Base-by-base conservation (phyloP, 2,797 vertebrate species). In the Coranthus polyacanthus region DNA sequence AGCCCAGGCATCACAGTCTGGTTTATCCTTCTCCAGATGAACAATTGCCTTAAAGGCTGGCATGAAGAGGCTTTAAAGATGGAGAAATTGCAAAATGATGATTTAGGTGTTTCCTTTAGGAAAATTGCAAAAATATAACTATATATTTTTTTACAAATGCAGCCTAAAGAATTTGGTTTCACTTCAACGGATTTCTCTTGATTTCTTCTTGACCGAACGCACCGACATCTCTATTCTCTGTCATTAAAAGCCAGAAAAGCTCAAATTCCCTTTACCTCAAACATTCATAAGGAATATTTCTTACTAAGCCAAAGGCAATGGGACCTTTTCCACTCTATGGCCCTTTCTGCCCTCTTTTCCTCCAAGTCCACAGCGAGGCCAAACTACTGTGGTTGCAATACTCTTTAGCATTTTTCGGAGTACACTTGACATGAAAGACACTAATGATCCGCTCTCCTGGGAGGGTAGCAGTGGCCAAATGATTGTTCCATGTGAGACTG, bases 1-100 rank as follows among this genome's bases (percentile, higher is more conserved):
- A 89, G 83, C 42, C 45, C 74, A 68, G 88, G 87, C 88, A 91
- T 82, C 43, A n/a, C 78, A 26, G 66, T 26, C 86, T 85, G 85
- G 6, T 89, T 92, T 69, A 89, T 91, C 87, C 75, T 73, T 58
- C 84, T 87, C 88, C 90, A 92, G 85, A 88, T 84, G 83, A 92
- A 86, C 77, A 79, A 80, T 81, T 57, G 76, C 84, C 39, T 68
- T 71, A 65, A 56, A 78, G 51, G 75, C 68, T 83, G 69, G 60
- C 47, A 59, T 51, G 59, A 75, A 74, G 38, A 69, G 49, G 42
- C 37, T 74, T 83, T 77, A 61, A 75, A 79, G 59, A 77, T 21
- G 41, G 54, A 72, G 34, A 63, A 75, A 72, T 8, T 38, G 49
- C 32, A 10, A 60, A 38, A 42, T 56, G 45, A 21, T 72, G 42